Evolutionary conservation across 2,888 invertebrate species (phyloP).

Genomic region (Drosophila borealis): DNA sequence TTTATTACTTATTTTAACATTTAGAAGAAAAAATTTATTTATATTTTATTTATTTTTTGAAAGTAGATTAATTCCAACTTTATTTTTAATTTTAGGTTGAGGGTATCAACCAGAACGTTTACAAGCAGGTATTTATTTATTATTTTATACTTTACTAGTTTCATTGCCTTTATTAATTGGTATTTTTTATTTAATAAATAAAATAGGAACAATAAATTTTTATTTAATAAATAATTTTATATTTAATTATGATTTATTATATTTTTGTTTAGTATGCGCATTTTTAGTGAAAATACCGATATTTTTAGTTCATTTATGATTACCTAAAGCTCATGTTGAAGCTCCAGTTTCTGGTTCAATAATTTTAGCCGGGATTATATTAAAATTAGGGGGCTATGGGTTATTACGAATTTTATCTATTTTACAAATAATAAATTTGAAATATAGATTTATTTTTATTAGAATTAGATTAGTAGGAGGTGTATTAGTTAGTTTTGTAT

Average conservation of each 20-base stretch:
- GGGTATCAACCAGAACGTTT: no score
- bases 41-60: conserved; percentile 81
- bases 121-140: conserved; percentile 88
- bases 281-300: no score
- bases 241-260: no score
- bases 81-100: conserved; percentile 82
- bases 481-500: conserved; percentile 62
- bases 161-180: conserved; percentile 86
- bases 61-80: conserved; percentile 88
- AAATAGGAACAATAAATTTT: conserved; percentile 78
- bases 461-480: conserved; percentile 87
- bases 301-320: conserved; percentile 23
- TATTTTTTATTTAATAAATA: conserved; percentile 16
- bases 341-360: conserved; percentile 90
- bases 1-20: conserved; percentile 28
- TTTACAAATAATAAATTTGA: conserved; percentile 83
- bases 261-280: no score
- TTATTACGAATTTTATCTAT: conserved; percentile 86
- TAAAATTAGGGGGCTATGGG: conserved; percentile 90
- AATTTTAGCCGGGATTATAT: conserved; percentile 90
- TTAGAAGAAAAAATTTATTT: conserved; percentile 37
- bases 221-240: no score
- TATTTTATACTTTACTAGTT: conserved; percentile 89
- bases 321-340: conserved; percentile 84
- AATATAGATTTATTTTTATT: conserved; percentile 85